These are phyloP conservation scores for Tiaroga cobitis DNA, from an alignment of 2,797 vertebrate species.

Conservation along the genomic window DNA sequence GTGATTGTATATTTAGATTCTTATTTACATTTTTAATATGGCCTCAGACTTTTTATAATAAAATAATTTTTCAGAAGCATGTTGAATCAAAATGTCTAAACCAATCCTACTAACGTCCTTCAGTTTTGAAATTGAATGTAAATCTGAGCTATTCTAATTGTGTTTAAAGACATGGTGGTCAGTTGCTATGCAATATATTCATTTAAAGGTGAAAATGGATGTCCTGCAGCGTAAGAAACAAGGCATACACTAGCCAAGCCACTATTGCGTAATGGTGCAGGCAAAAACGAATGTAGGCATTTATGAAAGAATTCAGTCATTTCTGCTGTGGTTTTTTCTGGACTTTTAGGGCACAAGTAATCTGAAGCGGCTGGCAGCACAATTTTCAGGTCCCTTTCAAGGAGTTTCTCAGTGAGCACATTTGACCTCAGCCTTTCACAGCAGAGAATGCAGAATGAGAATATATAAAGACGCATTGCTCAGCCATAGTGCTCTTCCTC, in stretches of 20 bases:
- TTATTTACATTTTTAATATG: neutral
- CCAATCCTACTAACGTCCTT: slow-evolving; percentile 46
- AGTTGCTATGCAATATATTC: slow-evolving; percentile 63
- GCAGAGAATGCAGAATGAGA: slow-evolving; percentile 10
- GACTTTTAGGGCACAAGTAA: slow-evolving; percentile 80
- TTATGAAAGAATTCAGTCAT: slow-evolving; percentile 80
- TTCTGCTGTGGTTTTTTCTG: slow-evolving; percentile 80
- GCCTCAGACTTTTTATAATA: slow-evolving; percentile 28
- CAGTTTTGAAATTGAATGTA: slow-evolving; percentile 45
- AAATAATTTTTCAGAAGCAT: slow-evolving; percentile 50
- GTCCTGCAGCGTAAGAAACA: slow-evolving; percentile 55
- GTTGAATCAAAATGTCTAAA: slow-evolving; percentile 17
- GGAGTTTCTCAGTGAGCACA: slow-evolving; percentile 44
- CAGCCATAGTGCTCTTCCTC: slow-evolving; percentile 34
- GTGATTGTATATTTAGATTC: neutral
- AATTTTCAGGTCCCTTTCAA: slow-evolving; percentile 45
- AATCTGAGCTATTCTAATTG: slow-evolving; percentile 49
- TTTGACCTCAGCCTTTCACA: slow-evolving; percentile 49
- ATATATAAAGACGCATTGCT: slow-evolving; percentile 37
- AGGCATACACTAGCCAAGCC: slow-evolving; percentile 42
- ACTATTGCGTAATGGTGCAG: slow-evolving; percentile 56
- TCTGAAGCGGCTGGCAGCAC: slow-evolving; percentile 75
- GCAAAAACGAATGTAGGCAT: slow-evolving; percentile 67
- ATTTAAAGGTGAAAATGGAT: slow-evolving; percentile 63
- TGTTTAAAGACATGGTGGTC: slow-evolving; percentile 59